Evolutionary conservation across 2,888 invertebrate species (phyloP).

Genomic region (Drosophila neonasuta): DNA sequence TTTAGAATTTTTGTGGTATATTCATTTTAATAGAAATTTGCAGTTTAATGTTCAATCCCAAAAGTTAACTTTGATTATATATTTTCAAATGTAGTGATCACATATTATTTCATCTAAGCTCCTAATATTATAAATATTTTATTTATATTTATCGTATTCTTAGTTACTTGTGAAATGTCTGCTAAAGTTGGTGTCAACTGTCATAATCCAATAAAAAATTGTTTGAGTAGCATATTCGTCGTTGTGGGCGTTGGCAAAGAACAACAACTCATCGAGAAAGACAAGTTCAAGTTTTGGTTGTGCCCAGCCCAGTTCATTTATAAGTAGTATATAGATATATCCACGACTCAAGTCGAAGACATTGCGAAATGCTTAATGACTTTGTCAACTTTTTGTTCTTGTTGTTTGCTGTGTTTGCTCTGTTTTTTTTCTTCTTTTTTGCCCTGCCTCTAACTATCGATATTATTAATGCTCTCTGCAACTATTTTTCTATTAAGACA

Average conservation of each 20-base stretch:
- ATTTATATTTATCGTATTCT: no score
- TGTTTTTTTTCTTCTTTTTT: not conserved
- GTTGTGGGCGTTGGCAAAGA: constrained; percentile 52
- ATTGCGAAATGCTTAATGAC: constrained; percentile 49
- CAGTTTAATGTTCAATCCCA: no score
- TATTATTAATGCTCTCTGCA: constrained; percentile 38
- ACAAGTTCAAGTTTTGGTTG: constrained; percentile 44
- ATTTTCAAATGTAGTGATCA: no score
- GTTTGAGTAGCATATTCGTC: constrained; percentile 35
- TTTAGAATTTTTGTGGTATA: no score
- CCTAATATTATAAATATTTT: not conserved
- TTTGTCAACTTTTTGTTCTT: constrained; percentile 37
- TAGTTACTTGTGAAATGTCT: not conserved
- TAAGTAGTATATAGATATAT: not conserved
- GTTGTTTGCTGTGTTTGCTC: constrained; percentile 15
- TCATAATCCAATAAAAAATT: constrained; percentile 8
- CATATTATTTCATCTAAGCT: no score
- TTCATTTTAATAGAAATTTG: no score
- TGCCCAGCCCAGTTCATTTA: constrained; percentile 40
- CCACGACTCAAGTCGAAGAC: constrained; percentile 14
- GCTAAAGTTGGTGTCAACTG: constrained; percentile 14
- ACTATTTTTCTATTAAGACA: constrained; percentile 67
- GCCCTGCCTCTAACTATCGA: constrained; percentile 5
- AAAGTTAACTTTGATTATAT: no score
- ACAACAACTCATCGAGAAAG: constrained; percentile 27